These are phyloP conservation scores for Mamestra brassicae DNA, from an alignment of 2,888 invertebrate species.

Conservation along the genomic window DNA sequence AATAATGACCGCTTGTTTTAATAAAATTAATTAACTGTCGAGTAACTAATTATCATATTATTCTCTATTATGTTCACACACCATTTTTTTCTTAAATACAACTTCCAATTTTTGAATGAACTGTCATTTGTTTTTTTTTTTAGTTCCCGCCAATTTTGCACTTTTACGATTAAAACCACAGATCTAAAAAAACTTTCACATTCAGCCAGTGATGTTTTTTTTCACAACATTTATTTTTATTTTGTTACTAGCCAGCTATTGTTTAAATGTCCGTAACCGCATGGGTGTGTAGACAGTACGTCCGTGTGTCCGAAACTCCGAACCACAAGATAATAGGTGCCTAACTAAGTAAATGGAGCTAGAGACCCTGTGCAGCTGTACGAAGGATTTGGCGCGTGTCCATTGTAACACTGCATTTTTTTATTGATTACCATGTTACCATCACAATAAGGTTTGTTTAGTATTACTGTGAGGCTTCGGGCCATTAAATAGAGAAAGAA, in stretches of 20 bases:
- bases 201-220: slow-evolving; percentile 15
- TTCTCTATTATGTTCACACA: slow-evolving; percentile 1
- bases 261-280: slow-evolving; percentile 17
- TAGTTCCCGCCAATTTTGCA: slow-evolving; percentile 20
- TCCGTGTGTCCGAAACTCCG: slow-evolving; percentile 73
- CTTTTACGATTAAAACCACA: slow-evolving; percentile 1
- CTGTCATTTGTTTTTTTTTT: not conserved
- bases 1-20: not conserved
- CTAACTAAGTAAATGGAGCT: slow-evolving; percentile 74
- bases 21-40: not conserved
- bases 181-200: slow-evolving; percentile 9
- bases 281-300: slow-evolving; percentile 59
- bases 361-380: slow-evolving; percentile 57
- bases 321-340: slow-evolving; percentile 75
- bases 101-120: not conserved
- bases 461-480: no score
- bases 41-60: not conserved
- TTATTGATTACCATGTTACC: not conserved
- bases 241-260: slow-evolving; percentile 24
- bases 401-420: slow-evolving; percentile 58
- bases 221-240: not conserved
- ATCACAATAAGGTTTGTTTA: not conserved
- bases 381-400: slow-evolving; percentile 68
- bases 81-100: not conserved
- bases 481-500: no score